Conservation (phyloP, 2,888 invertebrate genomes). For the Heteromurus nitidus region DNA sequence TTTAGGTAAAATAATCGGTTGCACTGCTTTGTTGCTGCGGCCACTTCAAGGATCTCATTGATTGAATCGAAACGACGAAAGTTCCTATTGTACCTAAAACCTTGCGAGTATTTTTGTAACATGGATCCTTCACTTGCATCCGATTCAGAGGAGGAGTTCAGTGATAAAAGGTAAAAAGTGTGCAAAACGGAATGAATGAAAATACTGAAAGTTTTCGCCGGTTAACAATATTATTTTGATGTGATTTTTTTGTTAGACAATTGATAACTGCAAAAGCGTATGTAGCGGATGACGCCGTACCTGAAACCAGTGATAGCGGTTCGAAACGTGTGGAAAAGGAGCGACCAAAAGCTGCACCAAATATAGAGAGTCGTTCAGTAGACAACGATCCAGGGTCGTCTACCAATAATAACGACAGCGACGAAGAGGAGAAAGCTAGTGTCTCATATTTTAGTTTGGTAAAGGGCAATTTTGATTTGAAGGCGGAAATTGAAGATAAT, state of each 20-base stretch:
- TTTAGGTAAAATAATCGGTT: too few relatives aligned
- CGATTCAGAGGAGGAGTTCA: constrained; percentile 3
- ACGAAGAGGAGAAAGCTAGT: constrained; percentile 14
- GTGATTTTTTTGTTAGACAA: neutral
- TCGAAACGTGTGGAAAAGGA: neutral
- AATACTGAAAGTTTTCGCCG: neutral
- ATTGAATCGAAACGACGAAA: too few relatives aligned
- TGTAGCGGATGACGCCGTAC: neutral
- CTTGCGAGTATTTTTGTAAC: too few relatives aligned
- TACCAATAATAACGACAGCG: neutral
- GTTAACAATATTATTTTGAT: neutral
- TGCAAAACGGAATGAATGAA: neutral
- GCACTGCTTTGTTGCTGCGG: too few relatives aligned
- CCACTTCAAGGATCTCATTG: too few relatives aligned
- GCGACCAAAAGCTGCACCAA: neutral
- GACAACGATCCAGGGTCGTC: neutral
- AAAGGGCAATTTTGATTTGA: constrained; percentile 2
- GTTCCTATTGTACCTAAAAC: too few relatives aligned
- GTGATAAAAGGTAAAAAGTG: neutral
- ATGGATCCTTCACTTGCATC: too few relatives aligned
- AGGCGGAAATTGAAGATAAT: too few relatives aligned
- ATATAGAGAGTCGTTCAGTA: neutral
- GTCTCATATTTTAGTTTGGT: constrained; percentile 56
- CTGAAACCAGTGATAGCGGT: neutral
- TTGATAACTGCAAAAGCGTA: neutral